A percentile compares a stretch with the other conserved stretches of the same genome.
phyloP scores from a whole-genome alignment of 1,140 invertebrate species.

The Schlechtendalia chinensis region DNA sequence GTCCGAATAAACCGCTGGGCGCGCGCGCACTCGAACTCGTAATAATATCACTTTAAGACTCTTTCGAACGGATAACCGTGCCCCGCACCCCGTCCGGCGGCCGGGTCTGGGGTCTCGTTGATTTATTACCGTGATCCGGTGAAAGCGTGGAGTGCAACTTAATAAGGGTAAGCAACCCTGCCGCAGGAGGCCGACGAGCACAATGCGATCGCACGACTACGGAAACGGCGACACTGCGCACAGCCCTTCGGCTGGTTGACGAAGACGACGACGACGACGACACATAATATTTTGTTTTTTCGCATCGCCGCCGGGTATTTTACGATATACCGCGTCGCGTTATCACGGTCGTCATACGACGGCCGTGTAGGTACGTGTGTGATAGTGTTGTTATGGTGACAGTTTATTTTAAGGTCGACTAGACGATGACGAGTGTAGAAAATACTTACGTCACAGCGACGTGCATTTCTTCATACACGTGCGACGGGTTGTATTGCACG shows the following conservation, averaged over 20 bases:
- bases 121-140: conserved; percentile 41
- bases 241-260: neutral
- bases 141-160: conserved; percentile 38
- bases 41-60: conserved; percentile 29
- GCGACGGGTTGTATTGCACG: too few species aligned
- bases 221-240: neutral
- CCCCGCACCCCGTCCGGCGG: neutral
- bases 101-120: conserved; percentile 19
- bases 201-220: neutral
- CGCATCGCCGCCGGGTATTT: too few species aligned
- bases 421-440: too few species aligned
- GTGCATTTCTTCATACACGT: too few species aligned
- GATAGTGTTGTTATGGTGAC: too few species aligned
- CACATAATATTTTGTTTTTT: too few species aligned
- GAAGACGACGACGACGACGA: neutral
- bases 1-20: too few species aligned
- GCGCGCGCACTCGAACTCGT: conserved; percentile 26
- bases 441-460: too few species aligned
- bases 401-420: too few species aligned
- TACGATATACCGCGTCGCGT: too few species aligned
- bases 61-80: conserved; percentile 12
- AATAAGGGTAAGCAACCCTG: conserved; percentile 39
- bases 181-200: neutral
- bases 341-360: too few species aligned
- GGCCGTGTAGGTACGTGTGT: too few species aligned